Conservation (phyloP, 2,888 invertebrate genomes). For the Leptura quadrifasciata region DNA sequence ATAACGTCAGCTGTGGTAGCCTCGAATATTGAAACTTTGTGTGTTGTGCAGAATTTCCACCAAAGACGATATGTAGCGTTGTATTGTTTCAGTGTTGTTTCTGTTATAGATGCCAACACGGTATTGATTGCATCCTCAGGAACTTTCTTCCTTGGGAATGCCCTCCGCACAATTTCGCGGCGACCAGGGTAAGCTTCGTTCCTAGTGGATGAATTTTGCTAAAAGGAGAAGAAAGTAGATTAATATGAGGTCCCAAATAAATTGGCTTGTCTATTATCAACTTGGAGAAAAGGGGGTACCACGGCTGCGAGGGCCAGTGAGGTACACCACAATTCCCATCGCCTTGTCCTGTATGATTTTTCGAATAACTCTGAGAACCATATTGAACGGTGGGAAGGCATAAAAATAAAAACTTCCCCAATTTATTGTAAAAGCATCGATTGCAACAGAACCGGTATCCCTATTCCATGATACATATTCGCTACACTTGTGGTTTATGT, state of each 20-base stretch:
- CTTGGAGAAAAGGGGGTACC: constrained; percentile 43
- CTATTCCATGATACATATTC: constrained; percentile 47
- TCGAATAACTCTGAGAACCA: constrained; percentile 52
- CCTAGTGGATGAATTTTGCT: constrained; percentile 36
- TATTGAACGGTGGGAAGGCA: constrained; percentile 42
- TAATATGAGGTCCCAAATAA: constrained; percentile 21
- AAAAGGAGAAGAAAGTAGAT: constrained; percentile 40
- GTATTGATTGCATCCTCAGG: background rate
- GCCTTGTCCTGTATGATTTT: constrained; percentile 40
- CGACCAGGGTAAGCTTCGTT: constrained; percentile 47
- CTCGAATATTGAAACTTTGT: background rate
- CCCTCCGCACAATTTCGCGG: constrained; percentile 37
- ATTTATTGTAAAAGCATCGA: constrained; percentile 44
- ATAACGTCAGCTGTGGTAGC: constrained; percentile 1
- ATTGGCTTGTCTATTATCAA: constrained; percentile 11
- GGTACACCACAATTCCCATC: constrained; percentile 46
- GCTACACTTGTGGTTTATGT: constrained; percentile 56
- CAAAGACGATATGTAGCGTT: background rate
- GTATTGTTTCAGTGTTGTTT: constrained; percentile 8
- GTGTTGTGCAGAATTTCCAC: constrained; percentile 11
- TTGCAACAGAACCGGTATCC: constrained; percentile 34
- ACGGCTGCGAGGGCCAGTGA: constrained; percentile 42
- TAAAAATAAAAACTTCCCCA: constrained; percentile 42
- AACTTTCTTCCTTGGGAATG: background rate
- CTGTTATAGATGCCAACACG: background rate